These are phyloP conservation scores for Cassiopea andromeda DNA, from an alignment of 30 jellyfish, hydroid and myxozoan species.

Conservation along the genomic window DNA sequence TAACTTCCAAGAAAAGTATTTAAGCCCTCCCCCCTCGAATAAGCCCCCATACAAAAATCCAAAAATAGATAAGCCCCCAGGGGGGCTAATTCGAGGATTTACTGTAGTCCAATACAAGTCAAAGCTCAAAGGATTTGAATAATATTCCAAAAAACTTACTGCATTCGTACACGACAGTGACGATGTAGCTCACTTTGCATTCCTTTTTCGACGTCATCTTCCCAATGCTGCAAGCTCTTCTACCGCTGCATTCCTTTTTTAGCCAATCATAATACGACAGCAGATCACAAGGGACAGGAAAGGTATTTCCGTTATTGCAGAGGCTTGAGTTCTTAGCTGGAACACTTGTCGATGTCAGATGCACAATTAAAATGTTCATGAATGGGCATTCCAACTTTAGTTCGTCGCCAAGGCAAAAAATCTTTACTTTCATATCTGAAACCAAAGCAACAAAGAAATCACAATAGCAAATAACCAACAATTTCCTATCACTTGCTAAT, in stretches of 20 bases:
- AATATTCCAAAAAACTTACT: slow-evolving; percentile 37
- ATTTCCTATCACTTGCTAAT: too few species aligned
- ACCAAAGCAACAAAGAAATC: not conserved
- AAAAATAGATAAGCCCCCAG: too few species aligned
- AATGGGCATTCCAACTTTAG: slow-evolving; percentile 56
- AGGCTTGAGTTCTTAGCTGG: slow-evolving; percentile 44
- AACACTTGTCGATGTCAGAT: slow-evolving; percentile 50
- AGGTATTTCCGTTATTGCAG: slow-evolving; percentile 6
- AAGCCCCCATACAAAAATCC: too few species aligned
- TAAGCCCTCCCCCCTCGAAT: too few species aligned
- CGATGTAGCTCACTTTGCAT: slow-evolving; percentile 33
- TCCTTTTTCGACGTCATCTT: not conserved
- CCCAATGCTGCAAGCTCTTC: slow-evolving; percentile 11
- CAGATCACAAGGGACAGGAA: slow-evolving; percentile 47
- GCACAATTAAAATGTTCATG: slow-evolving; percentile 28
- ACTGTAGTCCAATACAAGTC: too few species aligned
- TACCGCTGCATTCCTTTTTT: slow-evolving; percentile 58
- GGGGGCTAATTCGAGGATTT: too few species aligned
- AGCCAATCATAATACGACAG: slow-evolving; percentile 25
- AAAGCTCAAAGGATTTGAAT: too few species aligned
- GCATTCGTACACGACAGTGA: slow-evolving; percentile 65
- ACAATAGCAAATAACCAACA: not conserved
- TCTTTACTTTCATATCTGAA: slow-evolving; percentile 51
- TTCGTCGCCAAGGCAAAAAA: slow-evolving; percentile 56
- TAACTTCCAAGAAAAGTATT: too few species aligned